Percentiles rank a stretch among this genome's conserved stretches.
Evolutionary conservation across 2,888 invertebrate genomes (phyloP).

Genomic region (Temnothorax ravouxi): DNA sequence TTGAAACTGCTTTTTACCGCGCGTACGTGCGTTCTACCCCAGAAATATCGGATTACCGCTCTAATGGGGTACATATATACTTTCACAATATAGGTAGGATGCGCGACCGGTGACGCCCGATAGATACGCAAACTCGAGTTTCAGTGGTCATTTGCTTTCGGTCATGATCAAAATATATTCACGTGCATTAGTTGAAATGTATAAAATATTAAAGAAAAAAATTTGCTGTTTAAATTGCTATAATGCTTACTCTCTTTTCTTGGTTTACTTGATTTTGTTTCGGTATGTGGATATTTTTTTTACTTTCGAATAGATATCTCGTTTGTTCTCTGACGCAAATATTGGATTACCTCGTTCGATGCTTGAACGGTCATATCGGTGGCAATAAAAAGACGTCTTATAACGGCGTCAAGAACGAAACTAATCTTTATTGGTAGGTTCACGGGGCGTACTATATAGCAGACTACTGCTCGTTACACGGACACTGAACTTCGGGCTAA

Average conservation of each 20-base stretch:
- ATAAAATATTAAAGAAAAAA: not conserved
- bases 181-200: not conserved
- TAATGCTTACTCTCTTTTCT: too few relatives aligned
- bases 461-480: conserved; percentile 65
- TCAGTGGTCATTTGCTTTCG: conserved; percentile 3
- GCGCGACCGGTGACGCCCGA: conserved; percentile 1
- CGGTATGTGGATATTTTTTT: too few relatives aligned
- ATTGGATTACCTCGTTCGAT: conserved; percentile 27
- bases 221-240: not conserved
- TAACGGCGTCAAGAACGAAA: conserved; percentile 59
- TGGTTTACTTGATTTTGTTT: too few relatives aligned
- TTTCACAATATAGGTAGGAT: conserved; percentile 7
- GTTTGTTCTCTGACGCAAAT: not conserved
- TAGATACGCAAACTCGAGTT: conserved; percentile 1
- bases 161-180: conserved; percentile 46
- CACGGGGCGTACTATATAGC: conserved; percentile 52
- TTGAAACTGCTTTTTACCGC: conserved; percentile 34
- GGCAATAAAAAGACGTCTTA: conserved; percentile 63
- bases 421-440: conserved; percentile 65
- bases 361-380: not conserved
- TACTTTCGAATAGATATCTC: too few relatives aligned
- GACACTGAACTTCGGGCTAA: conserved; percentile 67
- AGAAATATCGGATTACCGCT: conserved; percentile 37
- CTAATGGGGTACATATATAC: conserved; percentile 22
- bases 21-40: conserved; percentile 10